These are phyloP conservation scores for Lophotriccus pileatus DNA, from an alignment of 2,797 vertebrate genomes.

Conservation along the genomic window DNA sequence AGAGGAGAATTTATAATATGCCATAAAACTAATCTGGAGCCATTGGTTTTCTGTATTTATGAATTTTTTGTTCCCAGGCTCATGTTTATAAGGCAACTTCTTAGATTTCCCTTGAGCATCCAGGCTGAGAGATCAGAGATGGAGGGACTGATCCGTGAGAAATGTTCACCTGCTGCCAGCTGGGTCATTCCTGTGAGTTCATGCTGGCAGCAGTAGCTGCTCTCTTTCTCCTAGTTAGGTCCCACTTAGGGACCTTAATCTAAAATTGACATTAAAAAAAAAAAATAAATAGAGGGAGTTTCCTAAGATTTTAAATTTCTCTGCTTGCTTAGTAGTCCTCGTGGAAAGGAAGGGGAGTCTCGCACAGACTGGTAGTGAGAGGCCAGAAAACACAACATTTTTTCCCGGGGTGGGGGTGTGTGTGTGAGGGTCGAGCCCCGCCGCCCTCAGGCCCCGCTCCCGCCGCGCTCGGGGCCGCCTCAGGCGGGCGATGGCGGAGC, in stretches of 20 bases:
- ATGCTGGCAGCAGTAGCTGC: not conserved
- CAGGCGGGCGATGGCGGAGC: not conserved
- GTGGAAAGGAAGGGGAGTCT: fast-evolving
- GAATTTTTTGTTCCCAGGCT: not conserved
- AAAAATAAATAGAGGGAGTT: not conserved
- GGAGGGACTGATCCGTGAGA: not conserved
- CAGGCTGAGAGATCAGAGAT: not conserved
- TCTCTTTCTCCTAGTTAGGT: not conserved
- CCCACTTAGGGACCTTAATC: not conserved
- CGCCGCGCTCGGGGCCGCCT: not conserved
- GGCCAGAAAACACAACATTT: not conserved
- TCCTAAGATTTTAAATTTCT: not conserved
- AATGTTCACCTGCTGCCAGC: not conserved
- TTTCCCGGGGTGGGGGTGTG: no score
- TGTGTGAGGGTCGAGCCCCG: no score
- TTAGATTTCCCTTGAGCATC: not conserved
- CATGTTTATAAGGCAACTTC: fast-evolving
- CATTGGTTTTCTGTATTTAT: not conserved
- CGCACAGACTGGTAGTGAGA: fast-evolving
- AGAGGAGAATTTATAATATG: not conserved
- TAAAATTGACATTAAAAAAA: not conserved
- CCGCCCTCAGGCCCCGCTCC: no score
- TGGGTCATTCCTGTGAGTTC: not conserved
- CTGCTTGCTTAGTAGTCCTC: not conserved
- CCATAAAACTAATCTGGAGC: not conserved